Evolutionary conservation across 2,113 vertebrate species (phyloP).

Genomic region (Lutjanus erythropterus): DNA sequence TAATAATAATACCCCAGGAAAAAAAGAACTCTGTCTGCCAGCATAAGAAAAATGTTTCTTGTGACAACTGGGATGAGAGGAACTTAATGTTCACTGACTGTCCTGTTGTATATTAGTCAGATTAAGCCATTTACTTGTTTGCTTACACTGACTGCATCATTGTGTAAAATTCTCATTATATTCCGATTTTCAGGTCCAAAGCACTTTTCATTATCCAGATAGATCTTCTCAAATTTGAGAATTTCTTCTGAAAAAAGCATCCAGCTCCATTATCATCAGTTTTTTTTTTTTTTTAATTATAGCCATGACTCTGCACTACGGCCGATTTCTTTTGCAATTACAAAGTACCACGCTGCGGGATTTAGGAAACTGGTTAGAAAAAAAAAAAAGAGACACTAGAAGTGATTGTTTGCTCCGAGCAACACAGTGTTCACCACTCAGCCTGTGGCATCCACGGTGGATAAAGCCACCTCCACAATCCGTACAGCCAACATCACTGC

Average conservation of each 20-base stretch:
- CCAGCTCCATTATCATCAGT: neutral
- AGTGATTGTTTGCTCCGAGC: conserved; percentile 29
- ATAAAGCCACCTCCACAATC: conserved; percentile 42
- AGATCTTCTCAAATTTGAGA: neutral
- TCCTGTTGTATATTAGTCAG: neutral
- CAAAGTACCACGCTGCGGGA: neutral
- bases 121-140: conserved; percentile 4
- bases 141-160: neutral
- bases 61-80: neutral
- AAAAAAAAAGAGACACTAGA: neutral
- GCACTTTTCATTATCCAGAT: neutral
- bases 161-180: conserved; percentile 4
- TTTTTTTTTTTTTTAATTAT: conserved; percentile 2
- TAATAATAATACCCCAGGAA: neutral
- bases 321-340: neutral
- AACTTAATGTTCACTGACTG: conserved; percentile 13
- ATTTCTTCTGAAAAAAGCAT: neutral
- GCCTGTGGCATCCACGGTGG: conserved; percentile 21
- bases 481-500: neutral
- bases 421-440: conserved; percentile 35
- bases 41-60: neutral
- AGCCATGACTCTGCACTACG: neutral
- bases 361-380: neutral
- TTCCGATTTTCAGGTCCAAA: neutral
- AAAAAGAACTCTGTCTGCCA: neutral